These are phyloP conservation scores for Aurelia aurita complex sp. Pacific DNA, from an alignment of 30 jellyfish, hydroid and myxozoan species.

Conservation along the genomic window DNA sequence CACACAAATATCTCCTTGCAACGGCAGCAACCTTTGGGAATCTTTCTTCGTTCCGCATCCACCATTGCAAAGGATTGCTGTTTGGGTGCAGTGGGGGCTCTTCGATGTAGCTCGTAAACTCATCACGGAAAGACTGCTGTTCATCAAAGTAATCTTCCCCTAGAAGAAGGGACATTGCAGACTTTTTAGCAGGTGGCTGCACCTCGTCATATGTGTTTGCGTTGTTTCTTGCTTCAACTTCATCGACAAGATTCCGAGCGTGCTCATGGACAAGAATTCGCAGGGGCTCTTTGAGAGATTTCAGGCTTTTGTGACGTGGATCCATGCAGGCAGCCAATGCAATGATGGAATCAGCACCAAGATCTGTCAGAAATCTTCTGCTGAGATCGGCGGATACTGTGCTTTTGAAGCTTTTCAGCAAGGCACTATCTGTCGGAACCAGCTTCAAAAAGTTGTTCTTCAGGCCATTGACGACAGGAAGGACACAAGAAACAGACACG, in stretches of 20 bases:
- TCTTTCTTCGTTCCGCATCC: conserved; percentile 39
- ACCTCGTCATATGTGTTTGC: conserved; percentile 1
- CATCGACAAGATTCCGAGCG: conserved; percentile 24
- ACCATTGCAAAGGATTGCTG: conserved; percentile 48
- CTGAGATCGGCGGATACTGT: too few relatives aligned
- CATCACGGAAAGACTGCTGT: conserved; percentile 54
- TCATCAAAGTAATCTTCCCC: conserved; percentile 45
- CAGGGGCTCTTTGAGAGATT: not conserved
- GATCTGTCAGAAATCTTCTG: too few relatives aligned
- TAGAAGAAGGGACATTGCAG: conserved; percentile 53
- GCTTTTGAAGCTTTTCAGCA: too few relatives aligned
- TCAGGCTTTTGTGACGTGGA: conserved; percentile 27
- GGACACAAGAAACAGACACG: conserved; percentile 32
- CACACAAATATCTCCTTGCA: conserved; percentile 50
- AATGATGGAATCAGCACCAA: too few relatives aligned
- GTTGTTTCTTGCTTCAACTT: not conserved
- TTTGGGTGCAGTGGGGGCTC: conserved; percentile 54
- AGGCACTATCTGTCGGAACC: too few relatives aligned
- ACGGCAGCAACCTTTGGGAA: conserved; percentile 29
- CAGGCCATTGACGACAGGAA: conserved; percentile 45
- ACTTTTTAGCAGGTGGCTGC: conserved; percentile 46
- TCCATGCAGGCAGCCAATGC: not conserved
- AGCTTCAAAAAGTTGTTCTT: too few relatives aligned
- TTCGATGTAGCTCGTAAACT: conserved; percentile 16
- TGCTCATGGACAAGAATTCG: conserved; percentile 35